These are phyloP conservation scores for Tribolium castaneum DNA, from an alignment of 1,140 invertebrate species.

Conservation along the genomic window DNA sequence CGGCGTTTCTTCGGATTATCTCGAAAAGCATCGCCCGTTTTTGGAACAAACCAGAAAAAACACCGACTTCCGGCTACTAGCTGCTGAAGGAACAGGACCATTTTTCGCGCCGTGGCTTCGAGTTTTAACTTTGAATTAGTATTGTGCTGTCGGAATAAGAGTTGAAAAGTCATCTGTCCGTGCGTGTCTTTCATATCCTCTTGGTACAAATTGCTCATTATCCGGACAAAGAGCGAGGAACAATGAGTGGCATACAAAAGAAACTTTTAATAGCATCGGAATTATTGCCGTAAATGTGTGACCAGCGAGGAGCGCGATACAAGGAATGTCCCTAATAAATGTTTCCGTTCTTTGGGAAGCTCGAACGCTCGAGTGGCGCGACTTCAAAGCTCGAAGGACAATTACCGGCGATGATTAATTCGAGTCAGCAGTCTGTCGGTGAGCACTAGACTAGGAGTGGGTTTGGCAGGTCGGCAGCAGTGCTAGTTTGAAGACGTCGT, in stretches of 20 bases:
- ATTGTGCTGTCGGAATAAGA: conserved; percentile 27
- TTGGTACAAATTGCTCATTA: conserved; percentile 31
- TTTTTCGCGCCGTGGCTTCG: too few species aligned
- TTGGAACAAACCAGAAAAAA: too few species aligned
- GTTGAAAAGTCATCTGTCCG: conserved; percentile 1
- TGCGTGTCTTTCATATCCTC: conserved; percentile 16
- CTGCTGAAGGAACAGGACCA: too few species aligned
- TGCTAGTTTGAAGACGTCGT: conserved; percentile 46
- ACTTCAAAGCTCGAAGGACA: conserved; percentile 33
- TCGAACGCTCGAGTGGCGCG: conserved; percentile 4
- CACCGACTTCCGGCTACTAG: too few species aligned
- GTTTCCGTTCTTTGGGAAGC: conserved; percentile 27
- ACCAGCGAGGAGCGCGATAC: background rate
- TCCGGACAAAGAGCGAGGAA: conserved; percentile 6
- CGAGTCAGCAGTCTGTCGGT: conserved; percentile 31
- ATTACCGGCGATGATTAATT: conserved; percentile 27
- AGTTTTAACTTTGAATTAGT: background rate
- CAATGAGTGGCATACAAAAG: conserved; percentile 14
- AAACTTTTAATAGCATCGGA: conserved; percentile 13
- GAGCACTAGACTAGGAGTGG: conserved; percentile 37
- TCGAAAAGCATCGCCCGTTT: too few species aligned
- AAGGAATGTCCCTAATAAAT: conserved; percentile 24
- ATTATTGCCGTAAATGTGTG: conserved; percentile 18
- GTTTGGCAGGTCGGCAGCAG: conserved; percentile 49
- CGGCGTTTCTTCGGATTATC: background rate